Evolutionary conservation across 2,113 vertebrate genomes (phyloP), one percentile per base, ranked within the genome.

Genomic region (Hiodon alosoides): DNA sequence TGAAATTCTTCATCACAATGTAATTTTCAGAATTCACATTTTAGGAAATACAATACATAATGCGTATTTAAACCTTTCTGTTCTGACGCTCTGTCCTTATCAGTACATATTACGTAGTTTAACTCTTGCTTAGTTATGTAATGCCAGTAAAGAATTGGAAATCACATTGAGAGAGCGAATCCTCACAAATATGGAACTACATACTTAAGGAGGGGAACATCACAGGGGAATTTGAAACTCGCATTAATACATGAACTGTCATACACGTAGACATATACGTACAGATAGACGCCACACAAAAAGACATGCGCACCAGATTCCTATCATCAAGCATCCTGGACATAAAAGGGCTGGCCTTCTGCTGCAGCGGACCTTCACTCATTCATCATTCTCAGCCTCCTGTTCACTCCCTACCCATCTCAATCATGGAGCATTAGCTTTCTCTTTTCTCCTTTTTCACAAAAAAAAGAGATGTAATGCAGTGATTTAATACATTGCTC

Each of bases 321-420:
- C 17, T 72, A 9, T 69, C 31, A 67, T 9, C 47, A 52, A 77
- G 47, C 51, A 64, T 16, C 47, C 67, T 69, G 79, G 81, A 86
- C 86, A 79, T 87, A 86, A 77, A 87, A 77, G 84, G 84, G n/a
- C 75, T 54, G 60, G 11, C 61, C 62, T 11, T 5, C 17, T 76
- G 8, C 76, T 74, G 59, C 47, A 61, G 1, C 14, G 47, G 73
- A 7, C 52, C 4, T 73, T n/a, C 9, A 58, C 59, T 78, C 61
- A 67, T 69, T 62, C 59, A 76, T 72, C 72, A 59, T 47, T 47
- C 31, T 48, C n/a, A 46, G 46, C 71, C 67, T 64, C 60, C 14
- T 62, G 7, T 14, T 62, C 58, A 4, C 64, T 70, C 48, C 13
- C 11, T 50, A 17, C 61, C 58, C 58, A n/a, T 3, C 14, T 1